Evolutionary conservation across 2,797 vertebrate species (phyloP).

Genomic region (Eulemur mongoz): DNA sequence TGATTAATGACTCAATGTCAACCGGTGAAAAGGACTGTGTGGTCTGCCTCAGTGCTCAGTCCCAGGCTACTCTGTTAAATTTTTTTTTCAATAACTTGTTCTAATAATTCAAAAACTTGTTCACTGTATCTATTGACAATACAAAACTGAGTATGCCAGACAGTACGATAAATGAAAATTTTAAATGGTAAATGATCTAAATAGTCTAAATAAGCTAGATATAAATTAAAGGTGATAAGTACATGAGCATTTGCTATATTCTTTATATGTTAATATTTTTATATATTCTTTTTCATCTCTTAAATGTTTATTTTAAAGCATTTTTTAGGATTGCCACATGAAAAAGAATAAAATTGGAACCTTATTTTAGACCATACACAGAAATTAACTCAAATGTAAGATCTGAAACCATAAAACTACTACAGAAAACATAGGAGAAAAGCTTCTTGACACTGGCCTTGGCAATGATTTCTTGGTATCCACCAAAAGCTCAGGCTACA

Average conservation of each 20-base stretch:
- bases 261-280: neutral
- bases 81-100: slow-evolving; percentile 22
- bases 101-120: neutral
- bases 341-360: neutral
- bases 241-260: neutral
- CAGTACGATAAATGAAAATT: slow-evolving; percentile 40
- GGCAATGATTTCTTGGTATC: neutral
- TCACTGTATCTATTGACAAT: neutral
- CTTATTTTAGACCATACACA: neutral
- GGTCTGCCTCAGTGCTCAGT: neutral
- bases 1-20: neutral
- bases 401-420: neutral
- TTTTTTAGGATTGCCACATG: neutral
- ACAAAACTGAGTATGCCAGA: slow-evolving; percentile 20
- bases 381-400: neutral
- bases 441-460: neutral
- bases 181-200: slow-evolving; percentile 14
- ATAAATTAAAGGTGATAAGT: neutral
- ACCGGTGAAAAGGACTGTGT: neutral
- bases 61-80: neutral
- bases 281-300: neutral
- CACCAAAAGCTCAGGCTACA: neutral
- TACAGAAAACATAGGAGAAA: neutral
- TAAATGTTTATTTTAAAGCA: neutral
- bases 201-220: neutral